phyloP scores from a whole-genome alignment of 1,140 invertebrate species.

The Oscheius sp. region DNA sequence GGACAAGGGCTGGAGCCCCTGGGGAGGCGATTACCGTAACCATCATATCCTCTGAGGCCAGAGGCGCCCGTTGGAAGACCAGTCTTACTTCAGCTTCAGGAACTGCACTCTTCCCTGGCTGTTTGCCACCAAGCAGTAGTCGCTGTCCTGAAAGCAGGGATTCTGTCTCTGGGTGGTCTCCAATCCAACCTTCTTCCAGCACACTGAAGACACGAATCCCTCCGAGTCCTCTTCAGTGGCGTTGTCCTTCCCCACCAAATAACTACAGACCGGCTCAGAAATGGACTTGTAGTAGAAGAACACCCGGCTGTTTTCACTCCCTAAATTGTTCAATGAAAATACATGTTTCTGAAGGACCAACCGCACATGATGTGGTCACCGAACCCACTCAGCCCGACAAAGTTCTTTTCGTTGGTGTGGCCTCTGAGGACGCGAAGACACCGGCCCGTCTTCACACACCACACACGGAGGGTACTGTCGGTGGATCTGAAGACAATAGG shows the following conservation, averaged over 20 bases:
- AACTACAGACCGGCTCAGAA: slow-evolving; percentile 80
- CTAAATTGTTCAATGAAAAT: neutral
- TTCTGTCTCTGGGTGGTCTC: no score
- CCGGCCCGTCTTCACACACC: slow-evolving; percentile 74
- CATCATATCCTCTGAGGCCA: no score
- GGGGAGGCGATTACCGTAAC: no score
- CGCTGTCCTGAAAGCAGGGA: no score
- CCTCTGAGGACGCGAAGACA: slow-evolving; percentile 84
- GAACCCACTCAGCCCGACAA: slow-evolving; percentile 91
- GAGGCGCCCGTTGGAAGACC: no score
- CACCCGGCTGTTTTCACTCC: slow-evolving; percentile 80
- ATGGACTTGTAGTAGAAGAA: slow-evolving; percentile 90
- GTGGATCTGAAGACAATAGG: slow-evolving; percentile 69
- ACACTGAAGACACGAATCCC: slow-evolving; percentile 93
- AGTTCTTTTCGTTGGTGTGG: slow-evolving; percentile 93
- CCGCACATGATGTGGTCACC: slow-evolving; percentile 91
- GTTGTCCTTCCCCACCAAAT: slow-evolving; percentile 70
- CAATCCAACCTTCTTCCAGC: slow-evolving; percentile 81
- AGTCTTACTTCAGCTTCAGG: slow-evolving; percentile 43
- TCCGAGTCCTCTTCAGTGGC: slow-evolving; percentile 75
- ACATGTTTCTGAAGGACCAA: neutral
- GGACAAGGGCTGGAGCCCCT: no score
- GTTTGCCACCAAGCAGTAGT: slow-evolving; percentile 88
- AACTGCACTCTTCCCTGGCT: slow-evolving; percentile 80
- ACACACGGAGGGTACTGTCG: slow-evolving; percentile 88